Evolutionary conservation across 2,113 vertebrate species (phyloP).

Genomic region (Motacilla tschutschensis): DNA sequence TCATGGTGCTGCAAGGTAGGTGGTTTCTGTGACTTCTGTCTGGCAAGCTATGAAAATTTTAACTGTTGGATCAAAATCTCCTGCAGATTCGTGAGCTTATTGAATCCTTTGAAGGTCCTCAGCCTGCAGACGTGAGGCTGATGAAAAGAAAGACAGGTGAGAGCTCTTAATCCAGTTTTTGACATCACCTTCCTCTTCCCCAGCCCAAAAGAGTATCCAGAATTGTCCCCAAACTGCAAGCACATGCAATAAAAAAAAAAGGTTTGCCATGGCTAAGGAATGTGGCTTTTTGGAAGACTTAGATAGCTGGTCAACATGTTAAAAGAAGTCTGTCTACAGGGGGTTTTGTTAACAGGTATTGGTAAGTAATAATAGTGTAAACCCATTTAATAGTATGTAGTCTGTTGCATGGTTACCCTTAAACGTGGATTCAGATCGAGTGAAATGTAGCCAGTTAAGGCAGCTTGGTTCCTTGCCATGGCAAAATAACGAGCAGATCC

Average conservation of each 20-base stretch:
- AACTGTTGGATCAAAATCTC: constrained; percentile 51
- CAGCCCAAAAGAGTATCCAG: constrained; percentile 75
- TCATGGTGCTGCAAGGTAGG: not conserved
- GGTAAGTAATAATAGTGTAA: constrained; percentile 77
- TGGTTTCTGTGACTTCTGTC: not conserved
- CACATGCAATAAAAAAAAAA: constrained; percentile 74
- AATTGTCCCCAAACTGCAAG: constrained; percentile 85
- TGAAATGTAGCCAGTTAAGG: constrained; percentile 71
- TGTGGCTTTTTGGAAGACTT: constrained; percentile 76
- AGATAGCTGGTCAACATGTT: constrained; percentile 72
- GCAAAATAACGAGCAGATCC: constrained; percentile 87
- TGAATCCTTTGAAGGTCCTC: constrained; percentile 94
- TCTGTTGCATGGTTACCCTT: constrained; percentile 80
- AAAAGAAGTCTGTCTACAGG: constrained; percentile 65
- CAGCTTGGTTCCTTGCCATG: constrained; percentile 91
- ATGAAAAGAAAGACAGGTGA: constrained; percentile 99
- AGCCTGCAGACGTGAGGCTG: constrained; percentile 95
- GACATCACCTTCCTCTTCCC: constrained; percentile 78
- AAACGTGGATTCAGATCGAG: constrained; percentile 71
- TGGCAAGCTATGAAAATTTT: not conserved
- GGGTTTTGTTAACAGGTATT: constrained; percentile 66
- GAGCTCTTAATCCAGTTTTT: constrained; percentile 71
- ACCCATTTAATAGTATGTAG: constrained; percentile 67
- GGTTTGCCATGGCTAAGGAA: constrained; percentile 93
- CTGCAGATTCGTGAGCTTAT: constrained; percentile 89